These are phyloP conservation scores for Panagrolaimus sp. DNA, from an alignment of 1,140 invertebrate species.

Conservation along the genomic window DNA sequence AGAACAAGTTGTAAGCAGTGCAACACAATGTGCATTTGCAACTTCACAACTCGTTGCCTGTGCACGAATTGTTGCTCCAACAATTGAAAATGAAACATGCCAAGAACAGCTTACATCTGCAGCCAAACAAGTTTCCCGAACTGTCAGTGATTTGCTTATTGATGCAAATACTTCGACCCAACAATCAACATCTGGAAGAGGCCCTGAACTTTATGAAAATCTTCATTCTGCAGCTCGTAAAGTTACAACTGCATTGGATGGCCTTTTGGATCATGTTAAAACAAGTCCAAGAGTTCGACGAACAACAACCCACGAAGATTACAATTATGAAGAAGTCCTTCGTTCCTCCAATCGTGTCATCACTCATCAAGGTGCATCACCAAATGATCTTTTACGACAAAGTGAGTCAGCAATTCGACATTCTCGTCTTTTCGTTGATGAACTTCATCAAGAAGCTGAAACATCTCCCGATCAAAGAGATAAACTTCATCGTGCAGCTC, in stretches of 20 bases:
- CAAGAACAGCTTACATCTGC: constrained; percentile 87
- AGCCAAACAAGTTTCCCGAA: constrained; percentile 80
- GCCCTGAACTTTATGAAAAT: constrained; percentile 68
- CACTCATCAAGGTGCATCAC: constrained; percentile 66
- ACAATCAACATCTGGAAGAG: constrained; percentile 32
- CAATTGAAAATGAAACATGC: constrained; percentile 80
- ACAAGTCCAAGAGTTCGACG: constrained; percentile 58
- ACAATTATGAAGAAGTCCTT: constrained; percentile 59
- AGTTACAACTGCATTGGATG: constrained; percentile 81
- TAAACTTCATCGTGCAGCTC: constrained; percentile 78
- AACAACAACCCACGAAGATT: constrained; percentile 56
- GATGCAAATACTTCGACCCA: constrained; percentile 71
- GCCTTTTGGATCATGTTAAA: constrained; percentile 83
- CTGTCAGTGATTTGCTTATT: constrained; percentile 81
- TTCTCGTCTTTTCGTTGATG: constrained; percentile 64
- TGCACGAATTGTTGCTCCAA: constrained; percentile 75
- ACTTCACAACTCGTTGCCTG: constrained; percentile 95
- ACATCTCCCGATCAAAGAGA: constrained; percentile 80
- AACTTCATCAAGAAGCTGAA: constrained; percentile 86
- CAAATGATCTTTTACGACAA: constrained; percentile 84
- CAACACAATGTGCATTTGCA: constrained; percentile 89
- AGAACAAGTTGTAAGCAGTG: constrained; percentile 70
- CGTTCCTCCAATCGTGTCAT: constrained; percentile 79
- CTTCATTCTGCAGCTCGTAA: constrained; percentile 76
- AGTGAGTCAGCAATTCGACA: constrained; percentile 66